phyloP scores from a whole-genome alignment of 92 coral and sea anemone species.

The Parazoanthus atlanticus region DNA sequence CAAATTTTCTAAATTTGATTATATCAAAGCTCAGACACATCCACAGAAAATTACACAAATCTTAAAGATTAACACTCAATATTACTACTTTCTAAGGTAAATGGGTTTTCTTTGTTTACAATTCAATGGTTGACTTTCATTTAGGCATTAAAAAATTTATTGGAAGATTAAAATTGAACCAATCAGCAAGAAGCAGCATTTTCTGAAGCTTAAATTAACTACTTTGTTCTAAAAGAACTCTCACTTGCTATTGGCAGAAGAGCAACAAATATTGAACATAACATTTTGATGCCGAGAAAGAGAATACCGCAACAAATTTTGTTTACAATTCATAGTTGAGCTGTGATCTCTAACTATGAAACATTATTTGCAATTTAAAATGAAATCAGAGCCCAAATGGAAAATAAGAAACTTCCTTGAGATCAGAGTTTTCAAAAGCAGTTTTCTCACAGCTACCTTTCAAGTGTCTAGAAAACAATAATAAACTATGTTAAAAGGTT shows the following conservation, averaged over 20 bases:
- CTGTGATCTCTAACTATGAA: constrained; percentile 13
- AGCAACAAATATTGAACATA: not conserved
- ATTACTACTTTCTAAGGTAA: not conserved
- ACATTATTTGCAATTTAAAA: not conserved
- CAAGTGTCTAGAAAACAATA: not conserved
- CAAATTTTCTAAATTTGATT: not conserved
- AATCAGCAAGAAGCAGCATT: constrained; percentile 20
- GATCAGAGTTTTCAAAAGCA: too few relatives aligned
- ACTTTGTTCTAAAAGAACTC: not conserved
- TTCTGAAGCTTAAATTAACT: constrained; percentile 8
- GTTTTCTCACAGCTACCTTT: too few relatives aligned
- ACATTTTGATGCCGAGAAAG: not conserved
- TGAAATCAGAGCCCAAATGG: not conserved
- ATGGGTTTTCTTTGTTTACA: not conserved
- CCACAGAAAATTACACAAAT: not conserved
- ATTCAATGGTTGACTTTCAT: not conserved
- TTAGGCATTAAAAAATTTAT: not conserved
- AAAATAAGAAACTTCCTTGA: not conserved
- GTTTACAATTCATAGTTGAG: not conserved
- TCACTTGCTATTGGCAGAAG: not conserved
- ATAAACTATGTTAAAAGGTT: not conserved
- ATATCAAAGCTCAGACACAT: not conserved
- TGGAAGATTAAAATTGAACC: constrained; percentile 10
- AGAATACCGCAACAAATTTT: constrained; percentile 16
- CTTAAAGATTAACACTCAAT: not conserved